Evolutionary conservation across 2,888 invertebrate species (phyloP).

Genomic region (Bellardia bayeri): DNA sequence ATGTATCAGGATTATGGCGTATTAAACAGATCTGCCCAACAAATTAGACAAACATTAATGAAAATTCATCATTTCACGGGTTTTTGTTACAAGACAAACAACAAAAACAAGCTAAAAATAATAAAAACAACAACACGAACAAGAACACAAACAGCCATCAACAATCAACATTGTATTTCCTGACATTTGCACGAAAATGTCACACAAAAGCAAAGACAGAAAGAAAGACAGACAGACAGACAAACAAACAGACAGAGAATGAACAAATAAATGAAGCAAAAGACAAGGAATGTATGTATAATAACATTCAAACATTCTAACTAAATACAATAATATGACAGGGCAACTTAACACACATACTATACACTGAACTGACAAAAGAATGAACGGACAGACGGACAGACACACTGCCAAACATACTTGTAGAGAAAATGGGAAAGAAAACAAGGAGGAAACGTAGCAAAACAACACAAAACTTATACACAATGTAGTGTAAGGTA

Average conservation of each 20-base stretch:
- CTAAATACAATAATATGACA: conserved; percentile 56
- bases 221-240: not conserved
- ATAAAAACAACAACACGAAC: conserved; percentile 1
- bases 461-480: not conserved
- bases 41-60: conserved; percentile 66
- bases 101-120: not conserved
- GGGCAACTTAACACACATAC: conserved; percentile 25
- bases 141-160: conserved; percentile 1
- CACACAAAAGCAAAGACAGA: conserved; percentile 45
- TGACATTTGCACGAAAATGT: conserved; percentile 70
- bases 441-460: conserved; percentile 37
- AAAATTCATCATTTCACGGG: conserved; percentile 67
- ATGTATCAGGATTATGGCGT: conserved; percentile 61
- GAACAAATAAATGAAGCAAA: not conserved
- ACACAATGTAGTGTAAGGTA: conserved; percentile 37
- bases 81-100: conserved; percentile 24
- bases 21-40: conserved; percentile 64
- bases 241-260: not conserved
- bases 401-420: not conserved
- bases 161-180: conserved; percentile 45
- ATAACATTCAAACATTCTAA: conserved; percentile 42
- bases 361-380: not conserved
- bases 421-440: not conserved
- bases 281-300: conserved; percentile 40
- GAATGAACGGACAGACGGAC: not conserved